Evolutionary conservation across 2,888 invertebrate species (phyloP).

Genomic region (Chorisops tibialis): DNA sequence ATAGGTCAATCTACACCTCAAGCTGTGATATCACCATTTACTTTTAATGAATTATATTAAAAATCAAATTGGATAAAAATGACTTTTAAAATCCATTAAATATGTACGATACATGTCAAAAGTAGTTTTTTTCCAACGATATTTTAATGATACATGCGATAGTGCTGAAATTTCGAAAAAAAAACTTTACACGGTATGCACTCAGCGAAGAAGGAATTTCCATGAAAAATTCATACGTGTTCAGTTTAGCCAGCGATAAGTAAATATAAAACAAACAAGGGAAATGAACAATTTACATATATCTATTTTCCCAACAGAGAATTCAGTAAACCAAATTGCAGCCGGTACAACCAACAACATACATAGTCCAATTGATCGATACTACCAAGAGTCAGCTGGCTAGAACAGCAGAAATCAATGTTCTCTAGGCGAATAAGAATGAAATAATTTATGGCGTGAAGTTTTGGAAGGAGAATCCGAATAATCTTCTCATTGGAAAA

Average conservation of each 20-base stretch:
- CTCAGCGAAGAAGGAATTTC: constrained; percentile 56
- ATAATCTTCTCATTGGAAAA: constrained; percentile 42
- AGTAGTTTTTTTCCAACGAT: too few relatives aligned
- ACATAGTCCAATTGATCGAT: constrained; percentile 54
- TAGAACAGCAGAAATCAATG: constrained; percentile 21
- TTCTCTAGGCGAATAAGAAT: constrained; percentile 25
- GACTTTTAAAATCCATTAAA: too few relatives aligned
- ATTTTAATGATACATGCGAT: neutral
- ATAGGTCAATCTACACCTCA: too few relatives aligned
- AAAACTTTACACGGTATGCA: constrained; percentile 36
- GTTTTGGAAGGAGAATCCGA: constrained; percentile 42
- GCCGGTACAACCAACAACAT: constrained; percentile 54
- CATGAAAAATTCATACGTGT: constrained; percentile 58
- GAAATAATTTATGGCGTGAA: constrained; percentile 41
- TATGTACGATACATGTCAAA: too few relatives aligned
- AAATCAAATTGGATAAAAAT: too few relatives aligned
- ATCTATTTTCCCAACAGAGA: constrained; percentile 28
- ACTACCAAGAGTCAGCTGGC: constrained; percentile 49
- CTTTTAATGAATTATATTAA: too few relatives aligned
- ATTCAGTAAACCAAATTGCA: constrained; percentile 53
- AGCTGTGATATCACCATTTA: too few relatives aligned
- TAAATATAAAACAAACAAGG: constrained; percentile 39
- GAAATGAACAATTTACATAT: neutral
- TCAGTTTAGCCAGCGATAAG: constrained; percentile 60
- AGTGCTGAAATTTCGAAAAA: neutral